Base-by-base conservation (phyloP, 2,888 invertebrate genomes). In the Ceramica pisi region DNA sequence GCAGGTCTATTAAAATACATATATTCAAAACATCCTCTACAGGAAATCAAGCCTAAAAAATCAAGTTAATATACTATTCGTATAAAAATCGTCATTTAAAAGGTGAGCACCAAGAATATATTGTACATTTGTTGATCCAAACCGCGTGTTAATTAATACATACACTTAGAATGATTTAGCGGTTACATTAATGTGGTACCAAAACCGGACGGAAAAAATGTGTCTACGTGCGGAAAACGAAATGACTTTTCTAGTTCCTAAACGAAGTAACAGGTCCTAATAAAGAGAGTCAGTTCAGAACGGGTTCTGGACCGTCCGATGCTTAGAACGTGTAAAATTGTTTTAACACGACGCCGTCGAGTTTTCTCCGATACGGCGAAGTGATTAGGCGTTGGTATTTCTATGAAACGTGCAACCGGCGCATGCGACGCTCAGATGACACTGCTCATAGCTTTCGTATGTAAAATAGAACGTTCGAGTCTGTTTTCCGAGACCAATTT, bases 311-410 rank as follows among this genome's bases (percentile, higher is more conserved):
- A 62, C 46, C 51, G 19, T 55, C 59, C 71, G 56, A 57, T 66
- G 78, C 78, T 75, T 53, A 67, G 66, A 85, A 80, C 67, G 79
- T 72, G 81, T 86, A 82, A 87, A 87, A 84, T 82, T 84, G 80
- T 84, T 82, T 82, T 71, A 85, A 78, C 79, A 76, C 78, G 68
- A 71, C 72, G 68, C 67, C 63, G 59, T 65, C 64, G 71, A 78
- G 77, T 83, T 81, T 83, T 80, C 78, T 78, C 78, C 67, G 63
- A 79, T 87, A 87, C 87, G 67, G 71, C 78, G 86, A 87, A 88
- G 78, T 80, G 79, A 81, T 82, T 83, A 81, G 75, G 73, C 68
- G 41, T 55, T 74, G 75, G 75, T 79, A 81, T 83, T 78, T 84
- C 78, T 78, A 84, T 81, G 78, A 71, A 82, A 67, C 72, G 70